phyloP scores from a whole-genome alignment of 2,888 invertebrate species.

The Oligia fasciuncula region DNA sequence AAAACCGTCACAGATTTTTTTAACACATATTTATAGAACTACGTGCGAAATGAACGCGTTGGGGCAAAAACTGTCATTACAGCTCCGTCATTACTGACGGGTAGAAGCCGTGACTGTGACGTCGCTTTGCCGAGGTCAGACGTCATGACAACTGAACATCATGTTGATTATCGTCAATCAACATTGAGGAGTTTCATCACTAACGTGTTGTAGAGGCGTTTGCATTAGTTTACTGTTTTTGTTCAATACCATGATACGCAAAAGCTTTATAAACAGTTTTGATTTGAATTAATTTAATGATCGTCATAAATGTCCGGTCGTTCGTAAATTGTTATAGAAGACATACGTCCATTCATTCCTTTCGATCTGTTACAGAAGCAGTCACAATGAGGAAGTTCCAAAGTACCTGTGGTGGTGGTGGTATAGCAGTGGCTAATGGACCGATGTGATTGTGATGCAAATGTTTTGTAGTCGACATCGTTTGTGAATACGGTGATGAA shows the following conservation, averaged over 20 bases:
- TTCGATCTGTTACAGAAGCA: not conserved
- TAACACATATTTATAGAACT: conserved; percentile 32
- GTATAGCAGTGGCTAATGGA: too few relatives aligned
- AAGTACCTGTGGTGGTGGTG: too few relatives aligned
- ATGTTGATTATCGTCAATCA: not conserved
- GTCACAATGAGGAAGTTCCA: not conserved
- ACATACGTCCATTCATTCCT: not conserved
- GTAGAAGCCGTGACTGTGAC: conserved; percentile 8
- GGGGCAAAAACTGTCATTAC: conserved; percentile 16
- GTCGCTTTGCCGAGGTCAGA: not conserved
- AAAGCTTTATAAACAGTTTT: too few relatives aligned
- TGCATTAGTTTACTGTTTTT: conserved; percentile 4
- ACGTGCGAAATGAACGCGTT: conserved; percentile 28
- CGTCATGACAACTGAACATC: conserved; percentile 2
- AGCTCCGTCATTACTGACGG: conserved; percentile 20
- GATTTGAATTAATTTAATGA: not conserved
- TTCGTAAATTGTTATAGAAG: not conserved
- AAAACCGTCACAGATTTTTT: conserved; percentile 19
- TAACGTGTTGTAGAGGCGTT: not conserved
- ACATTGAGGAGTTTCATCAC: not conserved
- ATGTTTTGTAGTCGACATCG: not conserved
- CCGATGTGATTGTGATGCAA: too few relatives aligned
- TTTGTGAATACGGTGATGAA: not conserved
- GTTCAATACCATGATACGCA: not conserved
- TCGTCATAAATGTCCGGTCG: not conserved